A percentile compares a stretch with the other conserved stretches of the same genome.
These are phyloP conservation scores for Trileptium ribeirensis DNA, from an alignment of 2,888 invertebrate genomes.

Conservation along the genomic window DNA sequence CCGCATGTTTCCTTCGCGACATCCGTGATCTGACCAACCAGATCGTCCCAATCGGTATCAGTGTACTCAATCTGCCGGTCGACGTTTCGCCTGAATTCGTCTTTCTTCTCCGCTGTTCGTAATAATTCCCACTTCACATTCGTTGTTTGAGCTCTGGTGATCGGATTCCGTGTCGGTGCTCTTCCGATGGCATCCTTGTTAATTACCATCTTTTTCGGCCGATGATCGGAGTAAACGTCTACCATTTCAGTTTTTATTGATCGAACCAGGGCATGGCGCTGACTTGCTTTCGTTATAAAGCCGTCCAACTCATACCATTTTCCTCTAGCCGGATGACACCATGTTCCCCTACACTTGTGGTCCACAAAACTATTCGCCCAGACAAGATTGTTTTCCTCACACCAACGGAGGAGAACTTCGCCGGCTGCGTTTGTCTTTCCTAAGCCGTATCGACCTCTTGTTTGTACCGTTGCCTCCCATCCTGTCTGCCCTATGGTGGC, in stretches of 20 bases:
- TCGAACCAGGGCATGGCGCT: neutral
- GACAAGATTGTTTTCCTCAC: neutral
- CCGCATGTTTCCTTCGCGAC: slow-evolving; percentile 6
- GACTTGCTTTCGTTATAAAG: neutral
- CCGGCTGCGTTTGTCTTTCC: neutral
- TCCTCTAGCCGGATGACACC: neutral
- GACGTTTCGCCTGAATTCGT: neutral
- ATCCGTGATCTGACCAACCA: neutral
- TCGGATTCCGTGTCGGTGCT: neutral
- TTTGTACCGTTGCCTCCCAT: neutral
- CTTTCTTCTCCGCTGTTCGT: neutral
- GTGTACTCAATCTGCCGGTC: neutral
- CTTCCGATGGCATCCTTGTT: neutral
- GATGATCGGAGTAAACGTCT: neutral
- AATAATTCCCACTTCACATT: slow-evolving; percentile 1
- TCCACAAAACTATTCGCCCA: too few relatives aligned
- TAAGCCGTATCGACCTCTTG: neutral
- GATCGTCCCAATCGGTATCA: neutral
- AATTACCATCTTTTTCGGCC: slow-evolving; percentile 4
- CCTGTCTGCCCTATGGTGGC: neutral
- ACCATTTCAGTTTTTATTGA: neutral
- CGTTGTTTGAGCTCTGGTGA: neutral
- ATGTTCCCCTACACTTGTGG: slow-evolving; percentile 1
- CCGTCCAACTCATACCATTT: neutral
- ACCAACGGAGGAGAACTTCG: neutral